These are phyloP conservation scores for Ornithorhynchus anatinus DNA, from an alignment of 2,113 vertebrate genomes.

Conservation along the genomic window DNA sequence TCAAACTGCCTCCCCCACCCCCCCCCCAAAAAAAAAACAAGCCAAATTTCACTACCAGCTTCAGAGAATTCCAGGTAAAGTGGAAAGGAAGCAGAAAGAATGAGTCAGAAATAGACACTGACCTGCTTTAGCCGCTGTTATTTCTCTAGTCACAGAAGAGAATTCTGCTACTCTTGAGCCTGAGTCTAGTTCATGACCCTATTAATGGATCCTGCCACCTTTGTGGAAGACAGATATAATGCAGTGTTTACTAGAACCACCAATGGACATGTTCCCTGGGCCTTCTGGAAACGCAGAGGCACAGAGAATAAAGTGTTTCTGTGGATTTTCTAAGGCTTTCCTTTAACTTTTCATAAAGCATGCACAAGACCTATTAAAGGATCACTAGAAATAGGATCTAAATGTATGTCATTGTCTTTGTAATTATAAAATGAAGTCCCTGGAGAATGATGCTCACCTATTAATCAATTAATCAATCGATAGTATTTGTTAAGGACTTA, in stretches of 20 bases:
- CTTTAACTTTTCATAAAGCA: neutral
- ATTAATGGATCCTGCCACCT: neutral
- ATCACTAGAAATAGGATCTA: too few relatives aligned
- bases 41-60: too few relatives aligned
- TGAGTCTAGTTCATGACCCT: neutral
- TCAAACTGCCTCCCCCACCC: too few relatives aligned
- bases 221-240: neutral
- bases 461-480: too few relatives aligned
- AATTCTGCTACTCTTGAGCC: neutral
- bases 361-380: neutral
- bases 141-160: accelerated
- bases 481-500: too few relatives aligned
- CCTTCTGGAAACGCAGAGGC: too few relatives aligned
- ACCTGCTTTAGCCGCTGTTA: neutral
- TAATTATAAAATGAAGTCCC: too few relatives aligned
- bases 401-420: too few relatives aligned
- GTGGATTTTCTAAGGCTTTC: neutral
- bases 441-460: too few relatives aligned
- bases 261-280: neutral
- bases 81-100: neutral
- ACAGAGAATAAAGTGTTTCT: too few relatives aligned
- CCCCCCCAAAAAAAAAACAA: too few relatives aligned
- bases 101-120: neutral
- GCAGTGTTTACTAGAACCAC: neutral
- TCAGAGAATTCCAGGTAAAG: too few relatives aligned